Base-by-base conservation (phyloP, 2,113 vertebrate genomes). In the Aspidoscelis tigris region DNA sequence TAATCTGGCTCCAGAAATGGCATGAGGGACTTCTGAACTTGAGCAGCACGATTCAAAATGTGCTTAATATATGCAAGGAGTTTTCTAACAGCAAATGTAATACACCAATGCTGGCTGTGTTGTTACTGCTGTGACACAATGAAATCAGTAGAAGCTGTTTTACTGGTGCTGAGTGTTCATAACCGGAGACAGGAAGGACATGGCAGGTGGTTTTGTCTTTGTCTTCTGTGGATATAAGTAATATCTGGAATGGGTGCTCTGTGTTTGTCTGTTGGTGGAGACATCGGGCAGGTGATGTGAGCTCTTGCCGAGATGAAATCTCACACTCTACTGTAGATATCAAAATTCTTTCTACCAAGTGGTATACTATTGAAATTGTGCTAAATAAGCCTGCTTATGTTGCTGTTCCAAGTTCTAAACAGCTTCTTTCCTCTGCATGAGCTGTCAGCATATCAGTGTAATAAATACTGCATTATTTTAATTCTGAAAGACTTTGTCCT, bases 251-350 rank as follows among this genome's bases (percentile, higher is more conserved):
- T 58, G 53, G 11, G 9, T n/a, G 7, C 39, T 26, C 7, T 1
- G 24, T 2, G 10, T 6, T 9, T 50, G 78, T 0, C 0, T 3
- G 0, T 10, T 2, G 1, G 21, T 14, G n/a, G 16, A 26, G 0
- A 71, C 1, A 3, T 4, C 7, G 0, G 44, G 18, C 55, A 70
- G 24, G 69, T 6, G 43, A 58, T 79, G 18, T 20, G 55, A 64
- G 24, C 4, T 73, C 58, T 82, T 77, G 26, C 39, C 53, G n/a
- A 66, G 80, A 24, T 9, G 65, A 18, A 78, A 73, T 81, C n/a
- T 39, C 5, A 24, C 33, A 5, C 58, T 1, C 8, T 21, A 5
- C 58, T 1, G 6, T 21, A 18, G 47, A 39, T 33, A 9, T 64
- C 11, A 0, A 4, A 3, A 61, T 78, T 21, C 55, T 1, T 0